Conservation (phyloP, 2,888 invertebrate species). For the Stenurella melanura region DNA sequence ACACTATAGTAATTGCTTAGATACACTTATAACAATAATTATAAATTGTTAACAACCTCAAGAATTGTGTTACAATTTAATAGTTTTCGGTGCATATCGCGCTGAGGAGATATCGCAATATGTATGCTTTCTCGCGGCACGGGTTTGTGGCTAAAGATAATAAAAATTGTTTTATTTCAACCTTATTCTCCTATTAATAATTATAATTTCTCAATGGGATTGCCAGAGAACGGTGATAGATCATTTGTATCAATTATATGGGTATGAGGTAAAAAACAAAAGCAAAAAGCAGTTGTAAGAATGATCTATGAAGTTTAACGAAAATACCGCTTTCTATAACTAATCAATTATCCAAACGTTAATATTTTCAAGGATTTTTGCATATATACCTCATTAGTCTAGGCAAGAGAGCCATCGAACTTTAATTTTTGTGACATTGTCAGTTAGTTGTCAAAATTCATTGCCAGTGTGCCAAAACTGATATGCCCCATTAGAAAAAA, state of each 20-base stretch:
- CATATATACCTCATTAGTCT: not conserved
- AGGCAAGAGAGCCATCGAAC: no score
- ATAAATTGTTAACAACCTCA: not conserved
- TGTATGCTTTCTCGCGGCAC: not conserved
- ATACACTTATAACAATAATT: not conserved
- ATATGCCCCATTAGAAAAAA: no score
- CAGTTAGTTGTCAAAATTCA: no score
- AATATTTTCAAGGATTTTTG: not conserved
- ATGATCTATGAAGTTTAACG: not conserved
- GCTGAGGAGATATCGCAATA: not conserved
- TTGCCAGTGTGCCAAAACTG: no score
- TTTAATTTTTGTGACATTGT: no score
- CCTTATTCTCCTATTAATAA: not conserved
- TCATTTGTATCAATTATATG: slow-evolving; percentile 3
- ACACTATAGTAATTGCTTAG: no score
- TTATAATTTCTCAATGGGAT: not conserved
- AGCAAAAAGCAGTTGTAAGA: not conserved
- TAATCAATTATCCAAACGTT: not conserved
- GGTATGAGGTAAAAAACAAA: not conserved
- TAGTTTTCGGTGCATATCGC: not conserved
- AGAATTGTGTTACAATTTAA: not conserved
- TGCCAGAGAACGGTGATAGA: not conserved
- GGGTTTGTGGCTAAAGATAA: not conserved
- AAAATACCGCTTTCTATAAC: not conserved
- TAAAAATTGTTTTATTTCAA: not conserved